These are phyloP conservation scores for Cyprinodon brontotheroides DNA, from an alignment of 2,113 vertebrate species.

Conservation along the genomic window DNA sequence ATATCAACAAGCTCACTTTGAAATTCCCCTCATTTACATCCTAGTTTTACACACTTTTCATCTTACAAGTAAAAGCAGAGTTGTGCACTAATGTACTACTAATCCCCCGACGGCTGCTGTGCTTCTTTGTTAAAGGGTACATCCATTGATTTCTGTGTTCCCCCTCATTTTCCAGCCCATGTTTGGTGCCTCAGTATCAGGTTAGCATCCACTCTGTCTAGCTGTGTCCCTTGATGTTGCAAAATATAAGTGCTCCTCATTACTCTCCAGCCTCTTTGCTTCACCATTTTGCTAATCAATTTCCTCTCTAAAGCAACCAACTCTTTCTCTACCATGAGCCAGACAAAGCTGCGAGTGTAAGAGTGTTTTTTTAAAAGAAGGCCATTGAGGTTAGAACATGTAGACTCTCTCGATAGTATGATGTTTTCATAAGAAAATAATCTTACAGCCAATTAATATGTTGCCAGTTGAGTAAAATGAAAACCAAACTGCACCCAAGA, in stretches of 20 bases:
- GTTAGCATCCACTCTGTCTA: constrained; percentile 35
- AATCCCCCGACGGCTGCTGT: constrained; percentile 15
- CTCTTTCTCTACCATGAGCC: constrained; percentile 3
- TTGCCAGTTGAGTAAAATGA: constrained; percentile 31
- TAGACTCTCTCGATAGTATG: not conserved
- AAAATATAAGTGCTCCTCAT: constrained; percentile 42
- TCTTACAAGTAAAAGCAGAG: not conserved
- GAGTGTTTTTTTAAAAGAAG: constrained; percentile 7
- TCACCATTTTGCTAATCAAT: constrained; percentile 31
- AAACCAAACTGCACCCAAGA: constrained; percentile 44
- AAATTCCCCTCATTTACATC: not conserved
- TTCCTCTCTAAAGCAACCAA: constrained; percentile 35
- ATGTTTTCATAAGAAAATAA: constrained; percentile 7
- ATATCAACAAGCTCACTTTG: not conserved
- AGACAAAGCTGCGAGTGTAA: not conserved
- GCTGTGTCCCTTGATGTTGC: constrained; percentile 20
- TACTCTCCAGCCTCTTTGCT: constrained; percentile 19
- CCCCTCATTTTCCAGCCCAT: constrained; percentile 27
- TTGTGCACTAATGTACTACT: constrained; percentile 7
- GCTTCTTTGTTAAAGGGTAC: constrained; percentile 30
- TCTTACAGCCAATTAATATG: constrained; percentile 9
- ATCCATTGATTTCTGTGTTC: constrained; percentile 40
- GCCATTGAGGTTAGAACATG: not conserved
- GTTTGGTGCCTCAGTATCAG: constrained; percentile 7
- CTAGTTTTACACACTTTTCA: constrained; percentile 4